Evolutionary conservation across 2,797 vertebrate species (phyloP), one percentile per base, ranked within the genome.

Genomic region (Brachymystax lenok): DNA sequence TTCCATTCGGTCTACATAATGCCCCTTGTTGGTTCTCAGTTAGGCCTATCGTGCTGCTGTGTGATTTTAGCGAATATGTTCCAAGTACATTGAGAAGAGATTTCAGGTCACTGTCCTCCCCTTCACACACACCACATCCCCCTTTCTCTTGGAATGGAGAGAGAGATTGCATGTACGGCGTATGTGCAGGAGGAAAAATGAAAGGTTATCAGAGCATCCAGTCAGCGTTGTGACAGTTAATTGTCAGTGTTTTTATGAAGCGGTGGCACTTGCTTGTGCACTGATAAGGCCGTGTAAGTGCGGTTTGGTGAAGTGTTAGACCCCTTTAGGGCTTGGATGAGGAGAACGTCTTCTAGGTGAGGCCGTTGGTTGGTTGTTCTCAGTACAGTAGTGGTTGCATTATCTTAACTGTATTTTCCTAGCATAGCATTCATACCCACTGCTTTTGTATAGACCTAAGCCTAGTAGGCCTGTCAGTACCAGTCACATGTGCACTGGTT

Each of bases 181-280:
- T 69, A 79, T 30, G 69, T 73, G 76, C 77, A 78, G 80, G 73
- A 73, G 80, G 84, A 75, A 83, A 86, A 86, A 83, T 89, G 89
- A 92, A 91, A 90, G 85, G 87, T 93, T 94, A 94, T 94, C 93
- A 89, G 91, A 88, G 86, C 87, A 94, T 93, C 89, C 92, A 93
- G 92, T 93, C 92, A 83, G 87, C 50, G 87, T 5, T 5, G 27
- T 74, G 93, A 90, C 93, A 91, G 93, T 94, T 94, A 90, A 87
- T 92, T 91, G 89, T 92, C 92, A 92, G 86, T 66, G 69, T 79
- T 85, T 86, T 61, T 84, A 73, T 77, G 71, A 71, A 84, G 87
- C 85, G 69, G 84, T 73, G 73, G 85, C 86, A 78, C 92, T 92
- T 88, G 68, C 91, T 90, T 89, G 90, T 80, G 76, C 90, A 83